A percentile compares a stretch with the other conserved stretches of the same genome.
Evolutionary conservation across 2,113 vertebrate species (phyloP).

Genomic region (Enhydra lutris): DNA sequence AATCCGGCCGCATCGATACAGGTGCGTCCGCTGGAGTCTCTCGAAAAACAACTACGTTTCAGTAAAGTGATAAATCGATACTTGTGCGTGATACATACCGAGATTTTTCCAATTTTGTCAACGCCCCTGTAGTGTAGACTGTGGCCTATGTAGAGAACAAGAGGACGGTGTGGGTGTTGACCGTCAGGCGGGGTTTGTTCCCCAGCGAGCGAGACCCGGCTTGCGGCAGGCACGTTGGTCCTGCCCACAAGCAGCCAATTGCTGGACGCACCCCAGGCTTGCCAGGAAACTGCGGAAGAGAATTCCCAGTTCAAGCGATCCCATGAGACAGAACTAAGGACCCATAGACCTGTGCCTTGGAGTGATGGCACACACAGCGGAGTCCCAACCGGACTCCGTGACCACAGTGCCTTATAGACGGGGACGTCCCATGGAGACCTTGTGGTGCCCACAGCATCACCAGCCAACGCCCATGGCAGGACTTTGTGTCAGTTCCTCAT

Average conservation of each 20-base stretch:
- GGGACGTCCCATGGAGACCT: fast-evolving
- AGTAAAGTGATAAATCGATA: fast-evolving
- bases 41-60: neutral
- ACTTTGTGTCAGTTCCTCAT: fast-evolving
- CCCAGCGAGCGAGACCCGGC: fast-evolving
- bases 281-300: fast-evolving
- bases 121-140: fast-evolving
- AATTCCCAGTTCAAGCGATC: neutral
- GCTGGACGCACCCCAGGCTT: fast-evolving
- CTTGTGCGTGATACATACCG: neutral
- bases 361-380: fast-evolving
- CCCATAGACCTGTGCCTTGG: neutral
- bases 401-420: fast-evolving
- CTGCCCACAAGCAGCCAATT: fast-evolving
- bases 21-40: neutral
- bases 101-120: neutral
- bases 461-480: fast-evolving
- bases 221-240: fast-evolving
- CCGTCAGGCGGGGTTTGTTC: fast-evolving
- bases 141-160: fast-evolving
- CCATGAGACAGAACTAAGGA: fast-evolving
- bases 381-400: fast-evolving
- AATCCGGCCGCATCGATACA: fast-evolving
- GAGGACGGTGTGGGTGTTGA: fast-evolving
- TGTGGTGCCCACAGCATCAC: fast-evolving